Evolutionary conservation across 2,797 vertebrate genomes (phyloP).

Genomic region (Dipus sagitta): DNA sequence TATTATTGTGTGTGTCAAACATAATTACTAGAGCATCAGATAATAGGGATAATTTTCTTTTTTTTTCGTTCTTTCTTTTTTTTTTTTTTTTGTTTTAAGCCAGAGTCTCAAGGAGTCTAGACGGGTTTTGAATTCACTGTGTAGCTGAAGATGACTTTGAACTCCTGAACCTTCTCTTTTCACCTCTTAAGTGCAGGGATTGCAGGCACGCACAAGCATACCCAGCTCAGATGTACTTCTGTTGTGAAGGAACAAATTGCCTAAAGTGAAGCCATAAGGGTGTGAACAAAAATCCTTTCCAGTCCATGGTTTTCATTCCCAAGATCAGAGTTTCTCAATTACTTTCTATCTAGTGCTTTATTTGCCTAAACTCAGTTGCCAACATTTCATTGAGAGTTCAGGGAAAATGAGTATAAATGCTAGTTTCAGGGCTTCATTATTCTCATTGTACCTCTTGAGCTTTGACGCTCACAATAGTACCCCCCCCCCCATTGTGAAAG

Average conservation of each 20-base stretch:
- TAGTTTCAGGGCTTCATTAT: not conserved
- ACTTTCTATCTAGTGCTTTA: not conserved
- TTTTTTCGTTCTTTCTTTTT: no score
- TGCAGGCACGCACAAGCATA: not conserved
- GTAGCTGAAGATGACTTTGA: not conserved
- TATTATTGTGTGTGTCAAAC: not conserved
- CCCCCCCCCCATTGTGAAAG: not conserved
- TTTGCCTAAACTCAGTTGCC: not conserved
- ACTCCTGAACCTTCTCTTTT: not conserved
- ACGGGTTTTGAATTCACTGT: no score
- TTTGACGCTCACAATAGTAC: not conserved
- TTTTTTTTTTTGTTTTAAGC: not conserved
- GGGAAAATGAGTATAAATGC: not conserved
- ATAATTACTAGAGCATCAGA: not conserved
- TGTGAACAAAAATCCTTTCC: not conserved
- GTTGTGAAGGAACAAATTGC: not conserved
- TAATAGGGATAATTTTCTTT: not conserved
- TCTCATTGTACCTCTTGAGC: not conserved
- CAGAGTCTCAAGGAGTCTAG: not conserved
- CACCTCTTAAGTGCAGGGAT: not conserved
- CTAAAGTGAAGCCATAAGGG: not conserved
- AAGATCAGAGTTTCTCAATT: no score
- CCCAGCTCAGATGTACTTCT: not conserved
- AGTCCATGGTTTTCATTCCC: not conserved
- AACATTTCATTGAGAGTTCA: not conserved